Conservation (phyloP, 2,797 vertebrate genomes). For the Brachymystax lenok region DNA sequence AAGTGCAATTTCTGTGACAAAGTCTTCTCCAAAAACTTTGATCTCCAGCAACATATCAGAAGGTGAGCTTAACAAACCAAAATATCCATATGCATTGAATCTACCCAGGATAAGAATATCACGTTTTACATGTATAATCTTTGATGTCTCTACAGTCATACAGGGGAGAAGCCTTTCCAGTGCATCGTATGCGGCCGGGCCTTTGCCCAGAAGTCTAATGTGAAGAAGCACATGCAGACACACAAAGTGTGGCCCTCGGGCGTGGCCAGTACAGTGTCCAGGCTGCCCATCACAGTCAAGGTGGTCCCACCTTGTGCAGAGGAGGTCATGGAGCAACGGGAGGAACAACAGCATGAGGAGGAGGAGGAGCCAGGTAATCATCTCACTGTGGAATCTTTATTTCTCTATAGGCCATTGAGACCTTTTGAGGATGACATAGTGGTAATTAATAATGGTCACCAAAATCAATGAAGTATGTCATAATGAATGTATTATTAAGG, state of each 20-base stretch:
- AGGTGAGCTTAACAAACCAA: constrained; percentile 75
- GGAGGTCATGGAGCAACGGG: constrained; percentile 69
- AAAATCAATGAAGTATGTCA: not conserved
- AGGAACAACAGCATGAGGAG: constrained; percentile 64
- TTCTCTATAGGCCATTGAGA: not conserved
- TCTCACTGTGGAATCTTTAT: constrained; percentile 4
- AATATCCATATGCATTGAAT: not conserved
- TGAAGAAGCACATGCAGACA: constrained; percentile 99
- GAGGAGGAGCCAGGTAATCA: constrained; percentile 55
- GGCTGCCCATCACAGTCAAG: constrained; percentile 87
- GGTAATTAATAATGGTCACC: not conserved
- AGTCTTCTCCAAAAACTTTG: constrained; percentile 95
- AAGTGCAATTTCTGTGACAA: constrained; percentile 98
- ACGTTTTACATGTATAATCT: not conserved
- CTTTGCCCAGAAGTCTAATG: constrained; percentile 99
- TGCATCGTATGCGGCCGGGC: constrained; percentile 96
- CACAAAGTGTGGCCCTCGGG: constrained; percentile 92
- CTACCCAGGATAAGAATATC: not conserved
- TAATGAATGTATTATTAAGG: not conserved
- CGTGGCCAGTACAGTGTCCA: constrained; percentile 84
- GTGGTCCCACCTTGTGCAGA: constrained; percentile 84
- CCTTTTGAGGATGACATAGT: not conserved
- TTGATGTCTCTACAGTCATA: constrained; percentile 79
- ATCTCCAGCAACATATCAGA: constrained; percentile 96
- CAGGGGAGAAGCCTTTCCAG: constrained; percentile 97